Base-by-base conservation (phyloP, 1,140 invertebrate genomes). In the Trachymyrmex cornetzi region DNA sequence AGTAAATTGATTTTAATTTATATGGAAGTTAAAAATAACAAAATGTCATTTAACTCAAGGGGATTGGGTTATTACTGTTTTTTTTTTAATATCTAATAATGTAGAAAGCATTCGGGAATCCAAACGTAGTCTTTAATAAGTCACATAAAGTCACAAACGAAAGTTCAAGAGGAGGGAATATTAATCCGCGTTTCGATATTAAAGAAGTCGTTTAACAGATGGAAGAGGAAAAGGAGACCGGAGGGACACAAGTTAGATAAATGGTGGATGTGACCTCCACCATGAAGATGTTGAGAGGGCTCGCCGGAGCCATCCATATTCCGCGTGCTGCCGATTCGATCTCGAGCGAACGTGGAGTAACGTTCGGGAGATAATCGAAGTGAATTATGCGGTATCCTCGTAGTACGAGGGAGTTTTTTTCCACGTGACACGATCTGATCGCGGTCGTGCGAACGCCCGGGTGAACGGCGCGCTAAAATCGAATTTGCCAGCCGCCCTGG, bases 291-390 rank as follows among this genome's bases (percentile, higher is more conserved):
- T 90, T 95, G 94, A 57, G 94, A 93, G 19, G 94, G 93, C 89
- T 94, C 94, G 63, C 93, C 94, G 12, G 94, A 91, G 87, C 95
- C 94, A 91, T 95, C 94, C 90, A 94, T 94, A 90, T 94, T 95
- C 94, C 94, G 95, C 59, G 94, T 91, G 89, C 94, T 94, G 87
- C 94, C 94, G 85, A 95, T 92, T 92, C 93, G 94, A 94, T 95
- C 95, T 95, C 87, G 55, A 88, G 34, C 11, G 63, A 79, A 86
- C 64, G 87, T 69, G 88, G 90, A 87, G 87, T 82, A 85, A 77
- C 67, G 88, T 87, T 71, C 69, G 24, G 57, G 57, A 44, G 57
- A 84, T 86, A 84, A 90, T 88, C 84, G 80, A 88, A 87, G 88
- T 89, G 85, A 91, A 84, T 88, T 91, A 91, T 90, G 87, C 77